Evolutionary conservation across 2,797 vertebrate genomes (phyloP), one percentile per base, ranked within the genome.

Genomic region (Semaprochilodus insignis): DNA sequence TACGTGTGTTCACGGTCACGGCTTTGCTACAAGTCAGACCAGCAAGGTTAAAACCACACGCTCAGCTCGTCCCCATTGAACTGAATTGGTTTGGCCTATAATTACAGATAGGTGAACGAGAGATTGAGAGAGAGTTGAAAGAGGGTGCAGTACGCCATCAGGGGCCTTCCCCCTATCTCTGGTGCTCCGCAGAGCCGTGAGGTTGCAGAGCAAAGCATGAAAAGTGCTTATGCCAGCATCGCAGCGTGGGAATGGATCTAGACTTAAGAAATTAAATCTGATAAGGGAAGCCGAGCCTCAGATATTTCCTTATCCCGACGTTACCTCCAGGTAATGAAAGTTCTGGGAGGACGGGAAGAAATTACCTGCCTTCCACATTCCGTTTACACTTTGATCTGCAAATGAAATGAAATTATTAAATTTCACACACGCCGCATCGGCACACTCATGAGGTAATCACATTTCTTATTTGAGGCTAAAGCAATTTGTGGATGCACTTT

Each of bases 381-480:
- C 40, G 88, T 89, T 86, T 88, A 85, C 81, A 88, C 90, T 92
- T 92, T 93, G 91, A 93, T 94, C 90, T 92, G 84, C 81, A 86
- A 89, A 93, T 81, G 88, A 81, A 91, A 94, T 90, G 88, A 92
- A 94, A 93, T 91, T 91, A 92, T 93, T 93, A 89, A 91, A 94
- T 94, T 93, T 94, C 92, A 93, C 91, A 93, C 90, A 80, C 83
- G 90, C 87, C 57, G 76, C 78, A 84, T 84, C 88, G 87, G 90
- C 86, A 83, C 88, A 81, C 89, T 92, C 88, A 91, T 87, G 85
- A 89, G 90, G 88, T 90, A 92, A 91, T 82, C 84, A 57, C 85
- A 85, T 90, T 91, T 89, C 80, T 85, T 60, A 36, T 60, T 59
- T 36, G 54, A 59, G 27, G 52, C 17, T 57, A 36, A 57, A 57